A percentile compares a stretch with the other conserved stretches of the same genome.
Evolutionary conservation across 2,888 invertebrate genomes (phyloP).

Genomic region (Dimorphilus gyrociliatus): DNA sequence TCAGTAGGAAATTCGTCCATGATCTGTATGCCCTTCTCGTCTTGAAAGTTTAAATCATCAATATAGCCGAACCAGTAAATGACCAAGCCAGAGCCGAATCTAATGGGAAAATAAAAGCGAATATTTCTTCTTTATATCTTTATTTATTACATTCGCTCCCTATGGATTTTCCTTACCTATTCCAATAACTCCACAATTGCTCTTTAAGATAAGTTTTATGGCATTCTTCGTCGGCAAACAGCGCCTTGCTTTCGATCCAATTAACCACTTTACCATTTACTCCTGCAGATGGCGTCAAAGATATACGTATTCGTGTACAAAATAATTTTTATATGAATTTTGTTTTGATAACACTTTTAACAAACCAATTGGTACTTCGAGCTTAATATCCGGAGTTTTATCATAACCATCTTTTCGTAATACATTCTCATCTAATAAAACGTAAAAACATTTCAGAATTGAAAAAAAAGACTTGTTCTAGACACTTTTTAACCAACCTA

Average conservation of each 20-base stretch:
- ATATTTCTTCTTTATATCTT: neutral
- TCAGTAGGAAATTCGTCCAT: conserved; percentile 23
- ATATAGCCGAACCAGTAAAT: conserved; percentile 84
- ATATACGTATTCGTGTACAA: neutral
- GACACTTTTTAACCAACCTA: no score
- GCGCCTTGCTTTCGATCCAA: conserved; percentile 91
- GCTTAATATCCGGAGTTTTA: conserved; percentile 81
- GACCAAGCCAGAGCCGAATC: conserved; percentile 80
- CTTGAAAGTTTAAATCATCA: conserved; percentile 34
- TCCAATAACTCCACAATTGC: conserved; percentile 75
- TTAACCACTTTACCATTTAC: conserved; percentile 68
- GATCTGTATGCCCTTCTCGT: conserved; percentile 30
- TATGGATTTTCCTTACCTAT: conserved; percentile 35
- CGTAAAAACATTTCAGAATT: neutral
- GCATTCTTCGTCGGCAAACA: conserved; percentile 69
- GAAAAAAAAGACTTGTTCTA: neutral
- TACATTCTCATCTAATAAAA: conserved; percentile 57
- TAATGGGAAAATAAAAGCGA: conserved; percentile 18
- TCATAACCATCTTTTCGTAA: conserved; percentile 68
- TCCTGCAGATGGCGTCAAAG: conserved; percentile 38
- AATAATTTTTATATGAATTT: no score
- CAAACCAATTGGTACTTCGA: conserved; percentile 60
- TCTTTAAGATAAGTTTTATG: conserved; percentile 65
- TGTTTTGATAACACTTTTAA: no score
- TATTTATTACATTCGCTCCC: no score